Evolutionary conservation across 2,888 invertebrate genomes (phyloP).

Genomic region (Chrysotoxum bicinctum): DNA sequence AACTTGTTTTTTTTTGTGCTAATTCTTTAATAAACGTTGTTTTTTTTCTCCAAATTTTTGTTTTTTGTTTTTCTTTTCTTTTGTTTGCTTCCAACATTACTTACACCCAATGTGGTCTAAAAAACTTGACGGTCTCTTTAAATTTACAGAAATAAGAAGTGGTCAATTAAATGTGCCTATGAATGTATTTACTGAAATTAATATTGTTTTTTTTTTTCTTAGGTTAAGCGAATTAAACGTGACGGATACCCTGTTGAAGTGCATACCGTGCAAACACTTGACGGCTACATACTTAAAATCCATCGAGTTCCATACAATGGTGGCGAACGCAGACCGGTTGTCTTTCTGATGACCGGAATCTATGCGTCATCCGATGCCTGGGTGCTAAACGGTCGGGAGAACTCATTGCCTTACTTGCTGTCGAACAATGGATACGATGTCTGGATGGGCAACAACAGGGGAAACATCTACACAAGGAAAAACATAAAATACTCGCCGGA

Average conservation of each 20-base stretch:
- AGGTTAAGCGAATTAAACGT: constrained; percentile 77
- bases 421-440: constrained; percentile 80
- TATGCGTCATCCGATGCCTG: constrained; percentile 80
- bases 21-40: no score
- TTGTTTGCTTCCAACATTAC: no score
- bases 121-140: no score
- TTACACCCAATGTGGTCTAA: no score
- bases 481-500: constrained; percentile 75
- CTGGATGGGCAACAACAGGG: constrained; percentile 80
- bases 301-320: constrained; percentile 78
- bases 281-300: constrained; percentile 78
- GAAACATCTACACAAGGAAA: constrained; percentile 79
- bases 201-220: not conserved
- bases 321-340: constrained; percentile 77
- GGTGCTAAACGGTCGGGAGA: constrained; percentile 79
- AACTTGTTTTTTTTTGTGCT: no score
- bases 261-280: constrained; percentile 84
- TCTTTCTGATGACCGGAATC: constrained; percentile 79
- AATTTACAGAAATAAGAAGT: no score
- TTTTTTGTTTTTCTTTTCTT: no score
- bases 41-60: no score
- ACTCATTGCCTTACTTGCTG: constrained; percentile 79
- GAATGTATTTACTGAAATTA: not conserved
- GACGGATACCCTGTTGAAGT: constrained; percentile 81
- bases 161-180: no score